Conservation (phyloP, 2,888 invertebrate genomes). For the Autographa gamma region DNA sequence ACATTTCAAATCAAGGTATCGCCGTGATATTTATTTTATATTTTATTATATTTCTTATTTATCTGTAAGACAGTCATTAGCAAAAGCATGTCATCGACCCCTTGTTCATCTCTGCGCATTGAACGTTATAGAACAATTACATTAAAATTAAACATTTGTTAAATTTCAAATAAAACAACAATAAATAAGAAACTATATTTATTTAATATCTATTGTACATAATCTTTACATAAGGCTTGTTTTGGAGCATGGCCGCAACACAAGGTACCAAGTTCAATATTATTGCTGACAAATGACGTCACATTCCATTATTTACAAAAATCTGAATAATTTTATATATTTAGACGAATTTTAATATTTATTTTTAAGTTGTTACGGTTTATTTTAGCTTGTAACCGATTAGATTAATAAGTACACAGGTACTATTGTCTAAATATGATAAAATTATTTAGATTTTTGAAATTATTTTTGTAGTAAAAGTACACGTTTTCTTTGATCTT, state of each 20-base stretch:
- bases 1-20: too few relatives aligned
- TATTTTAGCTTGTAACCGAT: neutral
- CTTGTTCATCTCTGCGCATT: too few relatives aligned
- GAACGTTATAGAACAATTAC: too few relatives aligned
- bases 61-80: too few relatives aligned
- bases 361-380: neutral
- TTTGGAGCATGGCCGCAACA: neutral
- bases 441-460: neutral
- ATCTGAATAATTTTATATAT: neutral
- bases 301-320: neutral
- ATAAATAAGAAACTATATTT: slow-evolving; percentile 42
- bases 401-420: neutral
- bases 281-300: slow-evolving; percentile 3
- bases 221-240: slow-evolving; percentile 33
- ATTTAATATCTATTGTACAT: slow-evolving; percentile 45
- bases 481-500: neutral
- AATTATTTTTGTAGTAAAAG: neutral
- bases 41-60: too few relatives aligned
- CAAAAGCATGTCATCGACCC: too few relatives aligned
- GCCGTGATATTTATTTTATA: too few relatives aligned
- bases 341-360: neutral
- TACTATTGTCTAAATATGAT: too few relatives aligned
- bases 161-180: slow-evolving; percentile 23
- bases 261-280: neutral
- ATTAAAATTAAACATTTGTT: neutral